phyloP scores from a whole-genome alignment of 53 echinoderm and acorn worm genomes.

The Zoroaster sp. region DNA sequence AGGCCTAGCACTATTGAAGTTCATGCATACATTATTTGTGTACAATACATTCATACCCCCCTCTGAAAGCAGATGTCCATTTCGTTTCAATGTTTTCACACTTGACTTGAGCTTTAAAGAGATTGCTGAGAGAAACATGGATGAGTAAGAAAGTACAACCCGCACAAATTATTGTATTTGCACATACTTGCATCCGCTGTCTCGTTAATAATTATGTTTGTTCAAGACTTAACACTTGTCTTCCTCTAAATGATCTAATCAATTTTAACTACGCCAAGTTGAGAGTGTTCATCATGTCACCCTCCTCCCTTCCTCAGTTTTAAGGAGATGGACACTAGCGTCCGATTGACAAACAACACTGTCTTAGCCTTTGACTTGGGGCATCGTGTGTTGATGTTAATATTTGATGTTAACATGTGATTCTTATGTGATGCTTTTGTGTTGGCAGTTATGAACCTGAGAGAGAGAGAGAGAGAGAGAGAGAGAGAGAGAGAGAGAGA shows the following conservation, averaged over 20 bases:
- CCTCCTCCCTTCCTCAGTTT: background rate
- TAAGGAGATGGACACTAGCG: background rate
- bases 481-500: too few species aligned
- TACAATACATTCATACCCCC: too few species aligned
- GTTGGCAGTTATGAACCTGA: constrained; percentile 6
- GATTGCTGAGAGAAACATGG: background rate
- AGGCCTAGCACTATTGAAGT: too few species aligned
- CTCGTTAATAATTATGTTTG: background rate
- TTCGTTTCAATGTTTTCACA: background rate
- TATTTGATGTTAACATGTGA: background rate
- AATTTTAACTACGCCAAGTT: background rate
- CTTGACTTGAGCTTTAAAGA: background rate
- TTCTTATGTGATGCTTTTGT: background rate
- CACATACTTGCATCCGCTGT: background rate
- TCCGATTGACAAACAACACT: constrained; percentile 14
- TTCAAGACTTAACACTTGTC: background rate
- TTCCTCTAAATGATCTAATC: background rate
- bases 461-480: too few species aligned
- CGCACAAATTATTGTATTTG: background rate
- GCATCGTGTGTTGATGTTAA: background rate
- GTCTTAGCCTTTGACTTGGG: background rate
- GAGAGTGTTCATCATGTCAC: background rate
- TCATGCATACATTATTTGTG: too few species aligned
- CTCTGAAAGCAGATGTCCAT: background rate
- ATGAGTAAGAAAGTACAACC: background rate